Conservation (phyloP, 2,888 invertebrate genomes). For the Halocaridina rubra region DNA sequence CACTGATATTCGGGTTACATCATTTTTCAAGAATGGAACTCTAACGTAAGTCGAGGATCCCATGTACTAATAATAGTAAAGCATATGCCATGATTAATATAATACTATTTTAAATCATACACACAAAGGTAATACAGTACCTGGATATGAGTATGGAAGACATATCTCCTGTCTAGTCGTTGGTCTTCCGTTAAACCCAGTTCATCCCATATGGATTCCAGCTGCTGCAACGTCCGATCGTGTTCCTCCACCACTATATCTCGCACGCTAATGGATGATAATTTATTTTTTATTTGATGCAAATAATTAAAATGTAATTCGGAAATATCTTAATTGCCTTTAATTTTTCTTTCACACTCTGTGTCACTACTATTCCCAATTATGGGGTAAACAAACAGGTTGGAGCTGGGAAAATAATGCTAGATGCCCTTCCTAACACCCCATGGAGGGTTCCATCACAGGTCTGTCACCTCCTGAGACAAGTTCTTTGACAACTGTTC, state of each 20-base stretch:
- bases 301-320: neutral
- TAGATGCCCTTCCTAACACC: no score
- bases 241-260: neutral
- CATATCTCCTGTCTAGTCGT: constrained; percentile 5
- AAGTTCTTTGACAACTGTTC: no score
- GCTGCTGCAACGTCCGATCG: constrained; percentile 11
- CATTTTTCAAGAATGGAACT: no score
- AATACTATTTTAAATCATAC: neutral
- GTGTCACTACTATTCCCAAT: no score
- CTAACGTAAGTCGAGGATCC: no score
- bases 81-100: neutral
- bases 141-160: constrained; percentile 24
- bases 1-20: no score
- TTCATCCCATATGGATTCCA: constrained; percentile 41
- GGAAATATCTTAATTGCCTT: no score
- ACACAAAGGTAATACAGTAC: neutral
- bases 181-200: constrained; percentile 32
- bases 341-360: no score
- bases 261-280: neutral
- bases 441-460: no score
- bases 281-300: neutral
- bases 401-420: no score
- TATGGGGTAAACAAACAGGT: no score
- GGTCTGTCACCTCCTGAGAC: no score
- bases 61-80: neutral